Conservation (phyloP, 1,140 invertebrate species). For the Dreissena polymorpha region DNA sequence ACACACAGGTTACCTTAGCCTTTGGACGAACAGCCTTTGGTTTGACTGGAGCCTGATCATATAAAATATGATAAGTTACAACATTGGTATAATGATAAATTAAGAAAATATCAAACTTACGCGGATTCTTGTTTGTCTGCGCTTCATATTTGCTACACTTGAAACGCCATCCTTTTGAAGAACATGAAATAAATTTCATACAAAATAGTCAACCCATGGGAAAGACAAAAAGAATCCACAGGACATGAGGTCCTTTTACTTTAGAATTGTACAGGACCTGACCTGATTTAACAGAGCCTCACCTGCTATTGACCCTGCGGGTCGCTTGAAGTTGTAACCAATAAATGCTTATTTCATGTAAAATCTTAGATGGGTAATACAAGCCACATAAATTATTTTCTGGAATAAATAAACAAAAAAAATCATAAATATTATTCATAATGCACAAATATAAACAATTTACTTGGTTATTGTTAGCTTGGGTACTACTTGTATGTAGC, state of each 20-base stretch:
- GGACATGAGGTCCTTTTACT: not conserved
- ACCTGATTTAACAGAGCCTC: too few species aligned
- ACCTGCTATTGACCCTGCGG: too few species aligned
- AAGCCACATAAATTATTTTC: too few species aligned
- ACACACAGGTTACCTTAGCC: conserved; percentile 35
- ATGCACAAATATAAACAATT: too few species aligned
- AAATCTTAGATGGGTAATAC: too few species aligned
- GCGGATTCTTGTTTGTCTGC: conserved; percentile 34
- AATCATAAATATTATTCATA: too few species aligned
- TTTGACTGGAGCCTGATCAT: conserved; percentile 40
- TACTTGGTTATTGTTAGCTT: too few species aligned
- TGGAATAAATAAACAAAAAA: too few species aligned
- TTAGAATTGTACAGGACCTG: not conserved
- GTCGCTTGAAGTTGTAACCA: too few species aligned
- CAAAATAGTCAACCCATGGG: not conserved
- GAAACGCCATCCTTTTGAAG: conserved; percentile 32
- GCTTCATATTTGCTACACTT: conserved; percentile 44
- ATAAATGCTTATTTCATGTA: too few species aligned
- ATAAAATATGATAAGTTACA: conserved; percentile 6
- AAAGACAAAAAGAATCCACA: not conserved
- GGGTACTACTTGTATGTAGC: too few species aligned
- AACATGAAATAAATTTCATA: not conserved
- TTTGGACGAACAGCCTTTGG: conserved; percentile 15
- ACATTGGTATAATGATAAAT: not conserved
- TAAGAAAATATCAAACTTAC: conserved; percentile 28